These are phyloP conservation scores for Epinephelus coioides DNA, from an alignment of 2,797 vertebrate genomes.

Conservation along the genomic window DNA sequence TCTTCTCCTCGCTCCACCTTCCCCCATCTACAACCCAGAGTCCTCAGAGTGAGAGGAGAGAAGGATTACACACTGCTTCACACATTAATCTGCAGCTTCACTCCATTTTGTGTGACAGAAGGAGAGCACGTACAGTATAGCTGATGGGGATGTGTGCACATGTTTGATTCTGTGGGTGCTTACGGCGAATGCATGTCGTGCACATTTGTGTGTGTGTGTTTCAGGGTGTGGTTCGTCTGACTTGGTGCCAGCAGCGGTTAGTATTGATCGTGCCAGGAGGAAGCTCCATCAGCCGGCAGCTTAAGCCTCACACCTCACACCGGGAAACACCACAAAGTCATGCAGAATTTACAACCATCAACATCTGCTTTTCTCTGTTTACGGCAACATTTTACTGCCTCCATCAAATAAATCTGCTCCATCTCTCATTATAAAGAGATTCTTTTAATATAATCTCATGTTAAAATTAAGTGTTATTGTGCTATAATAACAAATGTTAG, in stretches of 20 bases:
- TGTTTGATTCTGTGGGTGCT: conserved; percentile 26
- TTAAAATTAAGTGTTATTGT: background rate
- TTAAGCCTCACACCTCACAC: conserved; percentile 42
- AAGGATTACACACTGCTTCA: conserved; percentile 58
- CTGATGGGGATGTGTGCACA: conserved; percentile 24
- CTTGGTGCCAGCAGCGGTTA: conserved; percentile 53
- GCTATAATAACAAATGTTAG: background rate
- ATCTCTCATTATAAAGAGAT: background rate
- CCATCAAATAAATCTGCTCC: background rate
- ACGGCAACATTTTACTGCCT: background rate
- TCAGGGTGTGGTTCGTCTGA: conserved; percentile 61
- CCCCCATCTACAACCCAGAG: conserved; percentile 29
- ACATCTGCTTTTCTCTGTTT: conserved; percentile 22
- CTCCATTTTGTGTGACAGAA: conserved; percentile 34
- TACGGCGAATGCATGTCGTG: conserved; percentile 25
- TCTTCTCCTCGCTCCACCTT: conserved; percentile 39
- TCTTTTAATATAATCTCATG: background rate
- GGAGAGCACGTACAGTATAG: conserved; percentile 19
- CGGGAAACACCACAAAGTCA: conserved; percentile 45
- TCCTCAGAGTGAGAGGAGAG: conserved; percentile 43
- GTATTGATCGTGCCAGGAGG: conserved; percentile 70
- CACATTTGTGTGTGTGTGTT: conserved; percentile 27
- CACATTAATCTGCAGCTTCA: conserved; percentile 53
- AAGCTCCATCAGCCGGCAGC: conserved; percentile 45
- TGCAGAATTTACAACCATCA: conserved; percentile 28